Base-by-base conservation (phyloP, 2,113 vertebrate genomes). In the Nanorana parkeri region DNA sequence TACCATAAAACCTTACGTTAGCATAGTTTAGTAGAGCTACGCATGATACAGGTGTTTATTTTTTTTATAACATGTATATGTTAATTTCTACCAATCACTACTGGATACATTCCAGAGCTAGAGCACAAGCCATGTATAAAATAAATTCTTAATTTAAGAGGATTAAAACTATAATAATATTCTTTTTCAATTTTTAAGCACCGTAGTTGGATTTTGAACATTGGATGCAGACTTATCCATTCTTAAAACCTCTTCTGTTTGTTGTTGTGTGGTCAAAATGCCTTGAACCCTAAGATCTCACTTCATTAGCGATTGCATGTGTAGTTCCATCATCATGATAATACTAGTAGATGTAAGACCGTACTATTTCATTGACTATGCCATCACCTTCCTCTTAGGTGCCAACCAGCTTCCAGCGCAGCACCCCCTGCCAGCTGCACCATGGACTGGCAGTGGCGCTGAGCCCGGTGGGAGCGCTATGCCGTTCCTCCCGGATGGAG, bases 401-500 rank as follows among this genome's bases (percentile, higher is more conserved):
- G 89, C 87, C 88, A 90, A 88, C 88, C 89, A 88, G 86, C 85
- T 86, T 83, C 78, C 87, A 26, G 63, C 84, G 87, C 91, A 90
- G 85, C 88, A 78, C 80, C 89, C 90, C 68, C 87, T 86, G 74
- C 29, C 88, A 86, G 90, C 86, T 86, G 85, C 86, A 86, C 88
- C 87, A 7, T 87, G 88, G 91, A 90, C 86, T 84, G 90, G 88
- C 87, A 86, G 87, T 88, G 87, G 87, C 87, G 74, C 87, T 80
- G 91, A 89, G 87, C 90, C 91, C 83, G 84, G 87, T 81, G 88
- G 89, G 84, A 89, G 88, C 88, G 85, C 84, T 85, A 85, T 78
- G 29, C 87, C 90, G 64, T 92, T 90, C 86, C 91, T 90, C 86
- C 91, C 90, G 90, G 91, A 90, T 84, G 91, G 91, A 92, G 91